These are phyloP conservation scores for Schizothorax lantsangensis DNA, from an alignment of 2,797 vertebrate genomes.

Conservation along the genomic window DNA sequence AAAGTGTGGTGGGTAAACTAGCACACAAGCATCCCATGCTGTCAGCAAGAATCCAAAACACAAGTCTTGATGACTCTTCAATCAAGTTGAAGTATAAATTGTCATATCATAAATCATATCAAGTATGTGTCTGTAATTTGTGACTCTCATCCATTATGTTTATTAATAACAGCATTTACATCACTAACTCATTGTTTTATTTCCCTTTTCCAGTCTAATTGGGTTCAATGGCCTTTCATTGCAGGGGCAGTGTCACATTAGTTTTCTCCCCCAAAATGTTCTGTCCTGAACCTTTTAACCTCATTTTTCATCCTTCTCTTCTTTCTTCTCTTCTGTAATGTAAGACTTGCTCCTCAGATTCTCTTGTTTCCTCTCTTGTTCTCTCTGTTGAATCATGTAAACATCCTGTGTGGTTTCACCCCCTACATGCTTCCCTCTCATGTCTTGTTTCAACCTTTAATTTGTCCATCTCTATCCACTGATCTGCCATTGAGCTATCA, in stretches of 20 bases:
- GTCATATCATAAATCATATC: background rate
- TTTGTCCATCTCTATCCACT: background rate
- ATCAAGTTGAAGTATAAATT: background rate
- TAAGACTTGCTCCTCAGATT: slow-evolving; percentile 51
- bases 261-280: slow-evolving; percentile 33
- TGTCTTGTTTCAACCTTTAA: slow-evolving; percentile 23
- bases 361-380: slow-evolving; percentile 50
- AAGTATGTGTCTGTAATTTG: background rate
- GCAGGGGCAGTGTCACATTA: background rate
- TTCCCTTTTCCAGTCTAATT: background rate
- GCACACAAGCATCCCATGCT: background rate
- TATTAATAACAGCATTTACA: background rate
- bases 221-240: background rate
- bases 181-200: background rate
- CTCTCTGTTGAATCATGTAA: slow-evolving; percentile 46
- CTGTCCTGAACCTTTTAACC: slow-evolving; percentile 34
- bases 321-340: slow-evolving; percentile 51
- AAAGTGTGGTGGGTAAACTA: background rate
- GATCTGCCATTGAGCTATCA: slow-evolving; percentile 38
- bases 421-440: slow-evolving; percentile 23
- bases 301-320: slow-evolving; percentile 33
- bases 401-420: slow-evolving; percentile 36
- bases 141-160: background rate
- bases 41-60: background rate
- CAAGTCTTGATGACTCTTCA: background rate